phyloP scores from a whole-genome alignment of 2,888 invertebrate species.

The Drosophila aldrichi region DNA sequence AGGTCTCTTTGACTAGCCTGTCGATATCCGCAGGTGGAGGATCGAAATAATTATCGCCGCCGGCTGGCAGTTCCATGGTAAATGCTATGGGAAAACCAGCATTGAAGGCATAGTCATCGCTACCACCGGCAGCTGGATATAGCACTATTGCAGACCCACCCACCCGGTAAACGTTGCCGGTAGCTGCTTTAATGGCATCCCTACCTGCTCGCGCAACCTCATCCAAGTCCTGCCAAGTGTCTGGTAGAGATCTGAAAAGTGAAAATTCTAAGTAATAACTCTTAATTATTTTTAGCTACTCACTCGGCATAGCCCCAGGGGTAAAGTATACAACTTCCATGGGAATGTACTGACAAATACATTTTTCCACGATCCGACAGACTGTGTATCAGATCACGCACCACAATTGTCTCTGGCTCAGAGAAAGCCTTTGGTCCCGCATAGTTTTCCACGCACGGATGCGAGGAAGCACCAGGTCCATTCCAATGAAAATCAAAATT shows the following conservation, averaged over 20 bases:
- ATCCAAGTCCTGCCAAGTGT: slow-evolving; percentile 84
- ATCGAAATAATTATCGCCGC: slow-evolving; percentile 52
- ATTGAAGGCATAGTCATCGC: slow-evolving; percentile 88
- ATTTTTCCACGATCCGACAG: slow-evolving; percentile 85
- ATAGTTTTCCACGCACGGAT: slow-evolving; percentile 87
- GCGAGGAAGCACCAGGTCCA: slow-evolving; percentile 69
- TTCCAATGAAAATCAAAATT: slow-evolving; percentile 89
- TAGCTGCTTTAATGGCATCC: slow-evolving; percentile 80
- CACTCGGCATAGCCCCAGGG: slow-evolving; percentile 79
- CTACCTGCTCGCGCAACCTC: slow-evolving; percentile 79
- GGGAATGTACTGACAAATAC: slow-evolving; percentile 76
- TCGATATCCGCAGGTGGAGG: slow-evolving; percentile 84
- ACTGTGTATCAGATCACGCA: slow-evolving; percentile 86
- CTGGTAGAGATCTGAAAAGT: slow-evolving; percentile 79
- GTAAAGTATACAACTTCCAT: slow-evolving; percentile 70
- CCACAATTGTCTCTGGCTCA: slow-evolving; percentile 87
- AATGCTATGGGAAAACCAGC: slow-evolving; percentile 67
- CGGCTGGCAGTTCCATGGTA: slow-evolving; percentile 88
- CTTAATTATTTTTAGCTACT: slow-evolving; percentile 15
- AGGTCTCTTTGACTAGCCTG: slow-evolving; percentile 87
- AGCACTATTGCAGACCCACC: slow-evolving; percentile 43
- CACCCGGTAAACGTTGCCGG: slow-evolving; percentile 79
- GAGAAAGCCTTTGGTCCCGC: slow-evolving; percentile 88
- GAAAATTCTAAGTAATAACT: background rate
- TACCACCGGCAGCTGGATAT: slow-evolving; percentile 87